Evolutionary conservation across 2,888 invertebrate genomes (phyloP).

Genomic region (Lasioglossum morio): DNA sequence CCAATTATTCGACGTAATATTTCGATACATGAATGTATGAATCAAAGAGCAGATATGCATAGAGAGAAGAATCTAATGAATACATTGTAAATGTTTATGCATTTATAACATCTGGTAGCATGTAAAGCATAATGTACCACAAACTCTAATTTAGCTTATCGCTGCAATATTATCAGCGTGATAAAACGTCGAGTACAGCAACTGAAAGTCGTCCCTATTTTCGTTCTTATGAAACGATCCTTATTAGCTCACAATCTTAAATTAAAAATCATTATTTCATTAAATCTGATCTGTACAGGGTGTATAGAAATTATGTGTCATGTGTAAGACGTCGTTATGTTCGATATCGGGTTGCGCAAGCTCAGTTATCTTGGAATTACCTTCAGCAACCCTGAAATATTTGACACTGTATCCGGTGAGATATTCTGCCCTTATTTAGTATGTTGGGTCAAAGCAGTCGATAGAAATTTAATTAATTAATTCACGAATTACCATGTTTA

Average conservation of each 20-base stretch:
- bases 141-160: background rate
- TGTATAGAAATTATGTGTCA: background rate
- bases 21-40: background rate
- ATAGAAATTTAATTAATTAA: too few species aligned
- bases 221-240: background rate
- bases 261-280: too few species aligned
- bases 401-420: background rate
- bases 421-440: background rate
- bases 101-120: background rate
- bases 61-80: background rate
- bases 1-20: background rate
- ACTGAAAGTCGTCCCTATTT: background rate
- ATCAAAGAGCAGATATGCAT: background rate
- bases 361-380: too few species aligned
- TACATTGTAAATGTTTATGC: background rate
- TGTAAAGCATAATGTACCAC: background rate
- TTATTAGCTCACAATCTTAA: too few species aligned
- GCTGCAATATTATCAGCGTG: background rate
- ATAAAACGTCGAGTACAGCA: background rate
- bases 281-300: too few species aligned
- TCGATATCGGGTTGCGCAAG: slow-evolving; percentile 1
- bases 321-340: background rate
- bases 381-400: background rate
- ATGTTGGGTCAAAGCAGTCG: too few species aligned
- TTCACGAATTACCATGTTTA: too few species aligned